Conservation (phyloP, 1,140 invertebrate genomes). For the Panulirus ornatus region DNA sequence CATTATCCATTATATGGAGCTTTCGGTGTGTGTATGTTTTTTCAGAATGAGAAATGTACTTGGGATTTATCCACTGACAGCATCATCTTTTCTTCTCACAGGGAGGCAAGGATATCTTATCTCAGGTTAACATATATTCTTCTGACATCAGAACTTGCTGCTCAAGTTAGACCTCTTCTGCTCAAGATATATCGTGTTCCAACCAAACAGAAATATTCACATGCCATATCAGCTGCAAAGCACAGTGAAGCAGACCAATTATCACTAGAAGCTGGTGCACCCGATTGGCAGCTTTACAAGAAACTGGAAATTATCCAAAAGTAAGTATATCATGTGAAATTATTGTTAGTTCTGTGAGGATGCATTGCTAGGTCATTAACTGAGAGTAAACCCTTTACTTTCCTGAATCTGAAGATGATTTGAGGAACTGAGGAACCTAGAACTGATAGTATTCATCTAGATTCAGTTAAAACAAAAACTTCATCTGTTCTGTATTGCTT, state of each 20-base stretch:
- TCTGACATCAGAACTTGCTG: conserved; percentile 40
- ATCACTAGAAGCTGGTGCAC: conserved; percentile 19
- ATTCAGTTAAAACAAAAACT: no score
- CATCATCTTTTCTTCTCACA: conserved; percentile 18
- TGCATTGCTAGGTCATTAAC: no score
- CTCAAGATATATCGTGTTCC: conserved; percentile 16
- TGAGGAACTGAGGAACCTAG: no score
- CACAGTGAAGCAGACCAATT: background rate
- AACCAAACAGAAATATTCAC: background rate
- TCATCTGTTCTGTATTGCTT: no score
- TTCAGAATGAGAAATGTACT: no score
- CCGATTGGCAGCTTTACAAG: conserved; percentile 56
- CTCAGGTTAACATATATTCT: conserved; percentile 44
- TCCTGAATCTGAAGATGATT: no score
- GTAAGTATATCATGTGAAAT: conserved; percentile 15
- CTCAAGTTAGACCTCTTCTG: conserved; percentile 42
- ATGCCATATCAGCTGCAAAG: background rate
- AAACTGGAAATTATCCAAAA: conserved; percentile 26
- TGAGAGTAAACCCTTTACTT: no score
- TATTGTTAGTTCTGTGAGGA: background rate
- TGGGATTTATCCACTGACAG: background rate
- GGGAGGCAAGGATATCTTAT: conserved; percentile 42
- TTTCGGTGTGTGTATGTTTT: no score
- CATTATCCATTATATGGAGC: no score
- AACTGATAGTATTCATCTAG: no score